Evolutionary conservation across 2,797 vertebrate species (phyloP), one percentile per base, ranked within the genome.

Genomic region (Knipowitschia caucasica): DNA sequence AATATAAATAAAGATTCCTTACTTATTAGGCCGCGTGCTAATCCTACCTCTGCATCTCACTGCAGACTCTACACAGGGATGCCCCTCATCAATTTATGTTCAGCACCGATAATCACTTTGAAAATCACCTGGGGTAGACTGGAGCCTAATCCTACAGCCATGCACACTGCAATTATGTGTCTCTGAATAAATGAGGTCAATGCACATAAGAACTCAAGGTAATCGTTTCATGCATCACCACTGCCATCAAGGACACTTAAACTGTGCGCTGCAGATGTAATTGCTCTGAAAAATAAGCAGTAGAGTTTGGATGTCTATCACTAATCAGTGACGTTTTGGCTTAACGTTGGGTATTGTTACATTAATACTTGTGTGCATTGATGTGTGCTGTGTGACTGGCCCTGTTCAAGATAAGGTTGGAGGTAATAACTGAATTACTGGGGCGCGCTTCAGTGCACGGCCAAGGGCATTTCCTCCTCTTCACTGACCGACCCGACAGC

Each of bases 401-500:
- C 60, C 75, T 74, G 65, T 59, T 81, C 75, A 74, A 74, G 84
- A 86, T 87, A 85, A 88, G 77, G 77, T 72, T 75, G 80, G 63
- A 81, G 78, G 82, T 89, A 88, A 90, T 89, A 86, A 89, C 75
- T 51, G 24, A 88, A 90, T 89, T 86, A 89, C 75, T 51, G 24
- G 64, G 77, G 59, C 33, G 67, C 80, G 81, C 84, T 78, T 78
- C 69, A 82, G 69, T 80, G 78, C 77, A 68, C 84, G 81, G 77
- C 84, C 84, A 87, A 88, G 87, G 88, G 80, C 85, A 81, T 82
- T 82, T 85, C 81, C 80, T 81, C 67, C 57, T 52, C 75, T 64
- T 56, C 64, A 71, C 61, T 68, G 65, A 76, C 75, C 53, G 50
- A 75, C 63, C 71, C 57, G 72, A 85, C 81, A 80, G 80, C 76